Conservation (phyloP, 2,113 vertebrate genomes). For the Pachypanchax playfairii region DNA sequence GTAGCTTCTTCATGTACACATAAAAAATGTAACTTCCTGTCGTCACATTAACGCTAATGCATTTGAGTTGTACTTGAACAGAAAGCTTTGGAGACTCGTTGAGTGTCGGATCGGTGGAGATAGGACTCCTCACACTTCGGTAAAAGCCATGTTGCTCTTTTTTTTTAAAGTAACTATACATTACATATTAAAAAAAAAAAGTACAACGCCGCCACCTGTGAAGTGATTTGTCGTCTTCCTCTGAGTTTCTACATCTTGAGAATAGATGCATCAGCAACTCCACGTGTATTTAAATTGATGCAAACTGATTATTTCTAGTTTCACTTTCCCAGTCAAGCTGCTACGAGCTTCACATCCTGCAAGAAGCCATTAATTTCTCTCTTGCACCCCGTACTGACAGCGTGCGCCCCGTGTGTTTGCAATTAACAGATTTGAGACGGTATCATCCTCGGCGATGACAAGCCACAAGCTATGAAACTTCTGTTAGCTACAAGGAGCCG, state of each 20-base stretch:
- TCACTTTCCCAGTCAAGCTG: not conserved
- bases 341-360: slow-evolving; percentile 1
- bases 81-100: slow-evolving; percentile 51
- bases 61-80: slow-evolving; percentile 68
- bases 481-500: slow-evolving; percentile 15
- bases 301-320: not conserved
- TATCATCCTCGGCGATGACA: slow-evolving; percentile 59
- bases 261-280: not conserved
- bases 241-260: slow-evolving; percentile 1
- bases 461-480: slow-evolving; percentile 44
- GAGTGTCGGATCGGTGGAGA: slow-evolving; percentile 72
- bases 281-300: not conserved
- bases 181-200: slow-evolving; percentile 64
- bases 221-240: slow-evolving; percentile 20
- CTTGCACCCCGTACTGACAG: slow-evolving; percentile 39
- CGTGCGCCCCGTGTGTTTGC: slow-evolving; percentile 36
- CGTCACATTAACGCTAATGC: slow-evolving; percentile 70
- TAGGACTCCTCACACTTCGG: slow-evolving; percentile 64
- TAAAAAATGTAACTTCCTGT: slow-evolving; percentile 53
- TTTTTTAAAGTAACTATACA: slow-evolving; percentile 41
- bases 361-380: slow-evolving; percentile 18
- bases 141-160: slow-evolving; percentile 57
- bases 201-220: slow-evolving; percentile 45
- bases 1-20: slow-evolving; percentile 44
- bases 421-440: slow-evolving; percentile 56